Base-by-base conservation (phyloP, 2,797 vertebrate species). In the Clarias fuscus region DNA sequence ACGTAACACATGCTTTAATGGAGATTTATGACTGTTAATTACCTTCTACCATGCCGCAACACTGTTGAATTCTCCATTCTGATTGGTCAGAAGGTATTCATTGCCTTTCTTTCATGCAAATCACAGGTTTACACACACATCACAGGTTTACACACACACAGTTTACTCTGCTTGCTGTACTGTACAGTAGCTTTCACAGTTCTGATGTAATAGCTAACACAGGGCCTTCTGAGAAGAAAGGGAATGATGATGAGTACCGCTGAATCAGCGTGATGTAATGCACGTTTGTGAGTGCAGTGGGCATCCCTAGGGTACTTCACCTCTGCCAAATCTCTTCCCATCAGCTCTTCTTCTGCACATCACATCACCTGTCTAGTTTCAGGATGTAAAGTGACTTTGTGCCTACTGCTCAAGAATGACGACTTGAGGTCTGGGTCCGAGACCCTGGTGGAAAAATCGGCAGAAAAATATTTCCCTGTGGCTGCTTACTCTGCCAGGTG, bases 321-420 rank as follows among this genome's bases (percentile, higher is more conserved):
- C 53, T 92, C 93, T 94, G 95, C 95, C 95, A 95, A 93, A 93
- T 94, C 91, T 90, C 91, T 92, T 95, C 93, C 62, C 85, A 85
- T 90, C 89, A 91, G 85, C 68, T 84, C 77, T 14, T 2, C 56
- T 61, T 78, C 56, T 40, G 17, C 58, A 62, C 3, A 1, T 40
- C 93, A 94, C 92, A 91, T 95, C 94, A 96, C 93, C 94, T 94
- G 94, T 95, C 93, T 90, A 91, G 91, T 85, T 86, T 89, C 91
- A 90, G 92, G 78, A 86, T 84, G 65, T 93, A 95, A 95, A 95
- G 94, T 96, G 94, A 96, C 95, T 95, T 94, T 94, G 91, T 92
- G 92, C 91, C 90, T 43, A 90, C 90, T 93, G 62, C 78, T 80
- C 61, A 27, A 17, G 72, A 70, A 93, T 95, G 95, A 94, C 95